These are phyloP conservation scores for Teinopalpus imperialis DNA, from an alignment of 2,888 invertebrate genomes.

Conservation along the genomic window DNA sequence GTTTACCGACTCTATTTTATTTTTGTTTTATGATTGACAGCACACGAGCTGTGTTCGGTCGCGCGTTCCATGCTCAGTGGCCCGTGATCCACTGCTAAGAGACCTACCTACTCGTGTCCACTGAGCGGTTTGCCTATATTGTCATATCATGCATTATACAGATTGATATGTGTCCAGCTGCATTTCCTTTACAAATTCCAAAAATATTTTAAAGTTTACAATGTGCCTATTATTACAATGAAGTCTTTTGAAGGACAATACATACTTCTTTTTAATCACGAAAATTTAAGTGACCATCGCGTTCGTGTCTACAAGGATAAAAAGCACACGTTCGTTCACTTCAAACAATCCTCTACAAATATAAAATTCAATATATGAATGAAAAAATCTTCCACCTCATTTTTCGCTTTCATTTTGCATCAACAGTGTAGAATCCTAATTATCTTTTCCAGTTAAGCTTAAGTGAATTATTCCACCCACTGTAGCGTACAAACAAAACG, in stretches of 20 bases:
- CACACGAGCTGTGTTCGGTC: constrained; percentile 76
- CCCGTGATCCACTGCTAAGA: constrained; percentile 69
- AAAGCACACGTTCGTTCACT: constrained; percentile 68
- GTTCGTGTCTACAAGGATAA: constrained; percentile 57
- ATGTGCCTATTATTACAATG: constrained; percentile 25
- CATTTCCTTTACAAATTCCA: neutral
- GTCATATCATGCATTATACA: constrained; percentile 54
- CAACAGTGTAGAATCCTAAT: constrained; percentile 80
- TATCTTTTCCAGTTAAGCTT: constrained; percentile 82
- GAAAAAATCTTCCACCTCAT: constrained; percentile 70
- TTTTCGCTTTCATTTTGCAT: constrained; percentile 80
- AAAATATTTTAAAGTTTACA: constrained; percentile 6
- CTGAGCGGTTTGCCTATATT: constrained; percentile 51
- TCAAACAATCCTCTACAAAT: constrained; percentile 76
- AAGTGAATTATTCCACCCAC: constrained; percentile 81
- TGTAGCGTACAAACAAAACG: constrained; percentile 78
- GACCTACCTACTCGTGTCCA: constrained; percentile 57
- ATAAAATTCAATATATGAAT: constrained; percentile 80
- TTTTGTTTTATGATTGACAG: constrained; percentile 79
- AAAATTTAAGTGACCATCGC: constrained; percentile 55
- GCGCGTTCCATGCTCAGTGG: constrained; percentile 71
- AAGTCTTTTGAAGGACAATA: constrained; percentile 27
- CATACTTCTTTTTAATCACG: constrained; percentile 46
- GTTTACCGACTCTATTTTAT: constrained; percentile 53
- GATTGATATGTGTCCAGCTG: constrained; percentile 4